Evolutionary conservation across 2,888 invertebrate species (phyloP), one percentile per base, ranked within the genome.

Genomic region (Frankliniella intonsa): DNA sequence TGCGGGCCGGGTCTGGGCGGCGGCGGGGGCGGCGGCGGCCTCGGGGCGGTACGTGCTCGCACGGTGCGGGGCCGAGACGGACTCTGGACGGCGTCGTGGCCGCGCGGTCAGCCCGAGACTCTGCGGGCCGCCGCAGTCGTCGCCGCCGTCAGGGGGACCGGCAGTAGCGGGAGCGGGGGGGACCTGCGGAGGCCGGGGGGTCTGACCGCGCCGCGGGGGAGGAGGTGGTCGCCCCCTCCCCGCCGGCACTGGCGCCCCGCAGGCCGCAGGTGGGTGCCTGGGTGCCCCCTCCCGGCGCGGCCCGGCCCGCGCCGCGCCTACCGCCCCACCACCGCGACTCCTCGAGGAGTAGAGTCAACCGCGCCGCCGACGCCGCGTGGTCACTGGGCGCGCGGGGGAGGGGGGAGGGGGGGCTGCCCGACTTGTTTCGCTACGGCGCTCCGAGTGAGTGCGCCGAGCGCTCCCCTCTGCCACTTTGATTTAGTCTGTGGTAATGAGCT

Each of bases 401-500:
- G 25, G 69, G 25, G 22, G 25, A 25, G 25, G 25, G 10, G 69
- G 69, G 69, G 25, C 25, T 62, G 62, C 62, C n/a, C 62, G 62
- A 62, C 62, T 25, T 76, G 69, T 76, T 76, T 76, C 69, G 69
- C 69, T 76, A 76, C 69, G 25, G 22, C 69, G 69, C 22, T 62
- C 62, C 62, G 19, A 17, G 62, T 62, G 19, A n/a, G 62, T 62
- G 14, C 62, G 19, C 62, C 62, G 22, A 9, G 69, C 69, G n/a
- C 69, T 12, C 69, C 25, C 25, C 69, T 12, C 25, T 22, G 8
- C 69, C 69, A 22, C 69, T 76, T 76, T 76, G 69, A 76, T 76
- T 76, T 76, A 76, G 69, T 76, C 69, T 22, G 22, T 22, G 69
- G 69, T 76, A 76, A 76, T 76, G 69, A 76, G 25, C 69, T 76